Percentiles rank a stretch among this genome's conserved stretches.
phyloP scores from a whole-genome alignment of 2,113 vertebrate species.

The Pseudorasbora parva region DNA sequence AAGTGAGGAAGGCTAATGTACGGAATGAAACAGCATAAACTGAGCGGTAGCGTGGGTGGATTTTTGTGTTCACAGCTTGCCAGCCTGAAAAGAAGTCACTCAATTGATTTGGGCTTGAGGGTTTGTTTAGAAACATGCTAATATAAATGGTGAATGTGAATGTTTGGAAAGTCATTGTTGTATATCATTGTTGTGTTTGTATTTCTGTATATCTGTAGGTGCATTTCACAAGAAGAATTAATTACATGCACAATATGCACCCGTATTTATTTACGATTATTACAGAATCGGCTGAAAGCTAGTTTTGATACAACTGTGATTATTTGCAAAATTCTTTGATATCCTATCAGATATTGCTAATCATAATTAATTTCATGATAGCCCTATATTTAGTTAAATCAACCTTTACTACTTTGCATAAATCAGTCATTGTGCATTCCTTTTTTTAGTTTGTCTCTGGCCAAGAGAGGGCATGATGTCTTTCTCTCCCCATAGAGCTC shows the following conservation, averaged over 20 bases:
- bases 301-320: background rate
- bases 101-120: constrained; percentile 11
- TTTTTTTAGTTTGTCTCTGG: background rate
- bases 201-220: background rate
- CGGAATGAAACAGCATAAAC: background rate
- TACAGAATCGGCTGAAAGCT: no score
- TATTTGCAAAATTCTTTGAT: background rate
- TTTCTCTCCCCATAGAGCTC: constrained; percentile 11
- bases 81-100: constrained; percentile 1
- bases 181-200: background rate
- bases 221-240: background rate
- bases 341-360: no score
- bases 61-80: background rate
- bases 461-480: background rate
- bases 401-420: background rate
- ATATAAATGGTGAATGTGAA: background rate
- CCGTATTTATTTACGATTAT: no score
- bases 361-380: no score
- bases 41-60: background rate
- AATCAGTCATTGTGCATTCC: background rate
- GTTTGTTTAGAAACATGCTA: constrained; percentile 18
- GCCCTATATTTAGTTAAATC: background rate
- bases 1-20: constrained; percentile 12
- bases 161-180: background rate
- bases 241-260: no score